Base-by-base conservation (phyloP, 2,888 invertebrate species). In the Scaptomyza parva region DNA sequence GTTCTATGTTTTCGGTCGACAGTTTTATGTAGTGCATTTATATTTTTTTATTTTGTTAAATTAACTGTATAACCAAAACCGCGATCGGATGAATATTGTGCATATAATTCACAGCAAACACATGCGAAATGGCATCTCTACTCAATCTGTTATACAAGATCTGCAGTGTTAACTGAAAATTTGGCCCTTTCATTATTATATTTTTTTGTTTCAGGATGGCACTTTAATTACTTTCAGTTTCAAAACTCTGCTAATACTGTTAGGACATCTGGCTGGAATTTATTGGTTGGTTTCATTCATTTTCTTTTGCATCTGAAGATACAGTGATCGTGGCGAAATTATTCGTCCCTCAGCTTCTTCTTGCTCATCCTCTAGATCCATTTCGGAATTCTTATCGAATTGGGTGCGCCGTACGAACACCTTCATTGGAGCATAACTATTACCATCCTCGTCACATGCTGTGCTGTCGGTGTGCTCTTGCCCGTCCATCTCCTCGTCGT, bases 291-390 rank as follows among this genome's bases (percentile, higher is more conserved):
- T 30, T 18, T 77, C 61, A 17, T 22, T 47, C 3, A 64, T 59
- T 40, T 65, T 66, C 3, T 58, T 71, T 47, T 75, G 67, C 43
- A 71, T 12, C 3, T 60, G 48, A 50, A 66, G 22, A 22, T 65
- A 85, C 2, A 59, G 58, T 5, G 69, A 37, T 1, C 69, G 82
- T 12, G 85, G 82, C 6, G 85, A 81, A 0, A 77, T 14, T 3
- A 60, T 47, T 2, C 55, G 28, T 0, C 51, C 61, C 0, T 39
- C 57, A 12, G 30, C 20, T 3, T 58, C 20, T 3, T 58, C 58
- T 5, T 47, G 62, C 8, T 63, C 52, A 14, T 63, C 66, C 6
- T 61, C 24, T 43, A 28, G 6, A 7, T 63, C 43, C 9, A 47
- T 5, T 7, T 44, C 33, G 0, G 37, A 37, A 17, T 76, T 70